These are phyloP conservation scores for Phrynocephalus versicolor DNA, from an alignment of 2,113 vertebrate species.

Conservation along the genomic window DNA sequence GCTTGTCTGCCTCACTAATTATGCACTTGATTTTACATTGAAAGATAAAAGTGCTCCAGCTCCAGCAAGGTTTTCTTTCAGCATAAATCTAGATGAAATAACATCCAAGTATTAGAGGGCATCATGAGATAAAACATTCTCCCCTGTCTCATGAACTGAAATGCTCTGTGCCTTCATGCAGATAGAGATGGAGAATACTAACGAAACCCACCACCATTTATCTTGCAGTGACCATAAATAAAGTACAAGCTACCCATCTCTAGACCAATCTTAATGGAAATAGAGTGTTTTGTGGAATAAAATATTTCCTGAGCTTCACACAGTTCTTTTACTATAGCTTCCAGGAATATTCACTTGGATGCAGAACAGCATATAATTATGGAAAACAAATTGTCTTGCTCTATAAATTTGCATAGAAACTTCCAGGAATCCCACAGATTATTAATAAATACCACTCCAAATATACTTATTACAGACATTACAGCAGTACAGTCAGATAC, in stretches of 20 bases:
- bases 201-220: conserved; percentile 50
- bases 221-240: conserved; percentile 41
- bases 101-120: conserved; percentile 40
- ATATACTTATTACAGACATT: background rate
- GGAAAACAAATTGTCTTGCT: background rate
- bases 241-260: conserved; percentile 40
- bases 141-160: conserved; percentile 51
- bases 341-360: background rate
- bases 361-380: background rate
- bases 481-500: accelerated
- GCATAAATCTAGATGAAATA: conserved; percentile 62
- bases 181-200: conserved; percentile 54
- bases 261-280: conserved; percentile 36
- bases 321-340: conserved; percentile 11
- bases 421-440: background rate
- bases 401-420: background rate
- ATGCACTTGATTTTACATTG: conserved; percentile 45
- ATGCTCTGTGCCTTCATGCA: conserved; percentile 54
- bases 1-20: conserved; percentile 35
- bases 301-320: conserved; percentile 33
- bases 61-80: conserved; percentile 50
- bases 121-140: conserved; percentile 41
- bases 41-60: conserved; percentile 56
- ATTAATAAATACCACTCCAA: background rate
- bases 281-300: conserved; percentile 23